Base-by-base conservation (phyloP, 2,888 invertebrate species). In the Mechanitis mazaeus region DNA sequence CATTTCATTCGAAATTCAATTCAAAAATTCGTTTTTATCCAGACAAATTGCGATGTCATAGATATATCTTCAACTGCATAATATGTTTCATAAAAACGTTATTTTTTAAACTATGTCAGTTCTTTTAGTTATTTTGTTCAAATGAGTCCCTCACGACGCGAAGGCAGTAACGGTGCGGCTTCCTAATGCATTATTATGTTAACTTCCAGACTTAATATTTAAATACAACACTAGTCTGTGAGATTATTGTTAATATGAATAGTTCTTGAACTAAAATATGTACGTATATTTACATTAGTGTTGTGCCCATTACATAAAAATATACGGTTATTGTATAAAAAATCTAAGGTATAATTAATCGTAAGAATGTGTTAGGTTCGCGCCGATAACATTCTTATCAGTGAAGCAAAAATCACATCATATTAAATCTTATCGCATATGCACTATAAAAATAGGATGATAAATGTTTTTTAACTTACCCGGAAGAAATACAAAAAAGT, bases 401-500 rank as follows among this genome's bases (percentile, higher is more conserved):
- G 57, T 63, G 58, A 59, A 68, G 71, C 72, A 71, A 67, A 76
- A 80, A 78, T 75, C 75, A 75, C 71, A 78, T 75, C 74, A 70
- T 68, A 72, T 69, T 69, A 75, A 70, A 66, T 61, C 64, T 72
- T 71, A 72, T 73, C 74, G 60, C 20, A 20, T 20, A 20, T 20
- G 20, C 20, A 20, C 20, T 20, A 20, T 20, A 20, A 31, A 50
- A 31, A 6, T 50, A 9, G 6, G 9, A 9, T 9, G 6, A 9
- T 9, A 9, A 42, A 42, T 42, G 6, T 42, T 9, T 9, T 42
- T 42, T 3, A 20, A 20, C 20, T 7, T 38, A 6, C 38, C 38
- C 7, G 38, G 7, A 38, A 38, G 7, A 38, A 6, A 38, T 38
- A 38, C 38, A 6, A 6, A 1, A 38, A 38, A 38, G 38, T 38